phyloP scores from a whole-genome alignment of 23 tunicate species.

The Phallusia fumigata region DNA sequence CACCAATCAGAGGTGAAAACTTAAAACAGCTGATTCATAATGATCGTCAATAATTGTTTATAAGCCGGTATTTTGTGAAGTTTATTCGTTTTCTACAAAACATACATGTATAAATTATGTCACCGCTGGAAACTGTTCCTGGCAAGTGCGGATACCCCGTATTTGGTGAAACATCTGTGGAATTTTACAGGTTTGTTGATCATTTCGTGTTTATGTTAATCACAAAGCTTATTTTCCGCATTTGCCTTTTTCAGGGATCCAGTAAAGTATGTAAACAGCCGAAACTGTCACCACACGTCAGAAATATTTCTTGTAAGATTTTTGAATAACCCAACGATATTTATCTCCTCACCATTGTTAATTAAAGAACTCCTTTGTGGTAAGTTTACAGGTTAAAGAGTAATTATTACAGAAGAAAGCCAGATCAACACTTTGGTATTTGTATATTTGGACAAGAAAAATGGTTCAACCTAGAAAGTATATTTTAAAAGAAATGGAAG shows the following conservation, averaged over 20 bases:
- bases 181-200: slow-evolving; percentile 36
- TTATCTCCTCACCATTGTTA: slow-evolving; percentile 47
- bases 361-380: slow-evolving; percentile 42
- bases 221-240: background rate
- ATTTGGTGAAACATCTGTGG: slow-evolving; percentile 55
- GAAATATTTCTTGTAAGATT: slow-evolving; percentile 47
- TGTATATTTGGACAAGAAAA: too few species aligned
- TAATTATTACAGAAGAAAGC: too few species aligned
- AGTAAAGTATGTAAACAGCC: slow-evolving; percentile 21
- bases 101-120: background rate
- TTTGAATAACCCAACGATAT: slow-evolving; percentile 57
- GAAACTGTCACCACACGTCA: slow-evolving; percentile 16
- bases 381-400: too few species aligned
- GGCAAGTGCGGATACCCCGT: slow-evolving; percentile 69
- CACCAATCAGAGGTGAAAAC: background rate
- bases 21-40: background rate
- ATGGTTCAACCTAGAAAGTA: too few species aligned
- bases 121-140: slow-evolving; percentile 28
- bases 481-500: too few species aligned
- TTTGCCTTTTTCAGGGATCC: slow-evolving; percentile 29
- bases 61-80: too few species aligned
- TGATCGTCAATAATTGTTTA: background rate
- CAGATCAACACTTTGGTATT: too few species aligned
- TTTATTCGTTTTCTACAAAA: too few species aligned
- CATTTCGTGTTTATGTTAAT: background rate